Conservation (phyloP, 2,888 invertebrate genomes). For the Blomia tropicalis region DNA sequence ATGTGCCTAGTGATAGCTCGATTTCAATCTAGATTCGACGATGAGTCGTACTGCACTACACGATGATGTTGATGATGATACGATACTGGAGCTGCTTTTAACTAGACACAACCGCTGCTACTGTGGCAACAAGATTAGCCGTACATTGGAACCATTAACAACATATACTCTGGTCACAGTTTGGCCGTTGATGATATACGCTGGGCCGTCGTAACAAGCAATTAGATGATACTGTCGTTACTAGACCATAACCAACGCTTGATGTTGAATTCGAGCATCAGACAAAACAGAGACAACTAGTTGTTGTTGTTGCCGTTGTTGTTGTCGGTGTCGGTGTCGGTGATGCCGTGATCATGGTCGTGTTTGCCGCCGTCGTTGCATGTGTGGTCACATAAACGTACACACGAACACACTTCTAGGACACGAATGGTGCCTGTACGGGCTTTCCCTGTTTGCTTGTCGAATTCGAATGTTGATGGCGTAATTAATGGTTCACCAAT, state of each 20-base stretch:
- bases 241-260: too few species aligned
- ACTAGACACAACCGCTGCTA: background rate
- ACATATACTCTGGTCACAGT: background rate
- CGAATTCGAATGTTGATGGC: too few species aligned
- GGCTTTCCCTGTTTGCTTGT: too few species aligned
- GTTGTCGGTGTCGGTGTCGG: background rate
- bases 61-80: too few species aligned
- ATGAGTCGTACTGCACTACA: background rate
- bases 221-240: too few species aligned
- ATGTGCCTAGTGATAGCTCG: background rate
- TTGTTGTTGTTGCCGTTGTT: background rate
- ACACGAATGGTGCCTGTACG: too few species aligned
- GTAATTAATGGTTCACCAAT: too few species aligned
- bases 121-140: background rate
- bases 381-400: too few species aligned
- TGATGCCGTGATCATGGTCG: background rate
- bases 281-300: background rate
- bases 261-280: too few species aligned
- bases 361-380: background rate
- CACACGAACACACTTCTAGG: too few species aligned
- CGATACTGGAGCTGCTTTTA: background rate
- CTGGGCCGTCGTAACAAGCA: too few species aligned
- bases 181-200: too few species aligned
- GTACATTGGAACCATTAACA: background rate
- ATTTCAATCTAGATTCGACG: background rate